Conservation (phyloP, 2,797 vertebrate species). For the Gallirallus australis region DNA sequence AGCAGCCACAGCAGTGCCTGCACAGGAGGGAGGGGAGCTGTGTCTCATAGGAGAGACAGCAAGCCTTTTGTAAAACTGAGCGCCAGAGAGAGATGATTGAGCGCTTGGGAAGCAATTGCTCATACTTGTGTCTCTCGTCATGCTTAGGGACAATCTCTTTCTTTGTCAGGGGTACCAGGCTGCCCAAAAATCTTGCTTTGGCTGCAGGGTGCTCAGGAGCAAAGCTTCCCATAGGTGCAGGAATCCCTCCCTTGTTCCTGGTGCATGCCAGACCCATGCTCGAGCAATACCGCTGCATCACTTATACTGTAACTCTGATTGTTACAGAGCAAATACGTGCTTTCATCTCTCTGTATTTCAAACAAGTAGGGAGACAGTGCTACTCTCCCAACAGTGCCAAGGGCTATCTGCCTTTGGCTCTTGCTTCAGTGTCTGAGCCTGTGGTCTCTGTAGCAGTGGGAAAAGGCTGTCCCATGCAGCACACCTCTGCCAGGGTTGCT, state of each 20-base stretch:
- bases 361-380: neutral
- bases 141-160: neutral
- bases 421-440: neutral
- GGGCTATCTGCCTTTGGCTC: neutral
- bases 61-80: neutral
- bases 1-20: neutral
- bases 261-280: rapidly evolving
- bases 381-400: neutral
- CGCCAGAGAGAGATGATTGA: rapidly evolving
- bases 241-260: neutral
- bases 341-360: neutral
- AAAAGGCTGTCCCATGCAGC: neutral
- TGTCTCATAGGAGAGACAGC: neutral
- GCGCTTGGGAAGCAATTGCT: neutral
- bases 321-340: neutral
- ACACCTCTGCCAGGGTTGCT: neutral
- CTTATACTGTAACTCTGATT: neutral
- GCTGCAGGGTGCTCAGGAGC: neutral
- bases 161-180: neutral
- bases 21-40: neutral
- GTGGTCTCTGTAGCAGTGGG: neutral
- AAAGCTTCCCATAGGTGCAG: neutral
- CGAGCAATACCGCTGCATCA: neutral
- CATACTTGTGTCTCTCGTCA: neutral
- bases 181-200: neutral